Evolutionary conservation across 2,113 vertebrate genomes (phyloP).

Genomic region (Melanostigma gelatinosum): DNA sequence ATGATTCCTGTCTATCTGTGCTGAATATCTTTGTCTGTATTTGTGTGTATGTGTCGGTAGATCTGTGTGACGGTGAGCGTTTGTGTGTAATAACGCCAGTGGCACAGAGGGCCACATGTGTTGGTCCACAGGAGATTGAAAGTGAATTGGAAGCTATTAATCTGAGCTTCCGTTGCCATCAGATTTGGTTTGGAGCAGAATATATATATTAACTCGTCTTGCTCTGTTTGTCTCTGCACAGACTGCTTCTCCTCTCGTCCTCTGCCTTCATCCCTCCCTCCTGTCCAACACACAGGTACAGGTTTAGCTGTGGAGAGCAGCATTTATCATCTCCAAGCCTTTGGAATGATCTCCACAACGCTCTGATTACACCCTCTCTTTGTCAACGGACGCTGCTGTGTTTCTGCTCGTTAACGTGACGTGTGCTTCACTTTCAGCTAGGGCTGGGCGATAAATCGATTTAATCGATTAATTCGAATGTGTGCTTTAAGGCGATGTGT

Average conservation of each 20-base stretch:
- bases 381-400: constrained; percentile 8
- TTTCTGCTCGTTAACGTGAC: constrained; percentile 27
- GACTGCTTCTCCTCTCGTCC: background rate
- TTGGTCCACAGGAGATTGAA: constrained; percentile 65
- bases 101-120: constrained; percentile 59
- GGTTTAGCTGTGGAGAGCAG: constrained; percentile 14
- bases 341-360: constrained; percentile 10
- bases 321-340: constrained; percentile 23
- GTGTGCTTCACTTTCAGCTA: constrained; percentile 26
- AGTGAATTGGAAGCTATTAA: constrained; percentile 71
- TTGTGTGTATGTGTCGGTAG: background rate
- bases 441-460: no score
- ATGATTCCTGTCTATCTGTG: no score
- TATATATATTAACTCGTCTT: constrained; percentile 27
- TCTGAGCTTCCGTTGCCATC: constrained; percentile 58
- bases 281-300: constrained; percentile 7
- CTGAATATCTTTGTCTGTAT: background rate
- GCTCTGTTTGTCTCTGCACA: constrained; percentile 8
- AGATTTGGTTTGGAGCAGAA: constrained; percentile 52
- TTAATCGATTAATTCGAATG: no score
- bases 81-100: constrained; percentile 16
- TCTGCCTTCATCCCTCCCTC: background rate
- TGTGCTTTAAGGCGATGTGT: no score
- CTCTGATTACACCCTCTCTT: constrained; percentile 37
- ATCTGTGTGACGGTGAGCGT: constrained; percentile 5